phyloP scores from a whole-genome alignment of 2,888 invertebrate genomes.

The Athripsodes cinereus region DNA sequence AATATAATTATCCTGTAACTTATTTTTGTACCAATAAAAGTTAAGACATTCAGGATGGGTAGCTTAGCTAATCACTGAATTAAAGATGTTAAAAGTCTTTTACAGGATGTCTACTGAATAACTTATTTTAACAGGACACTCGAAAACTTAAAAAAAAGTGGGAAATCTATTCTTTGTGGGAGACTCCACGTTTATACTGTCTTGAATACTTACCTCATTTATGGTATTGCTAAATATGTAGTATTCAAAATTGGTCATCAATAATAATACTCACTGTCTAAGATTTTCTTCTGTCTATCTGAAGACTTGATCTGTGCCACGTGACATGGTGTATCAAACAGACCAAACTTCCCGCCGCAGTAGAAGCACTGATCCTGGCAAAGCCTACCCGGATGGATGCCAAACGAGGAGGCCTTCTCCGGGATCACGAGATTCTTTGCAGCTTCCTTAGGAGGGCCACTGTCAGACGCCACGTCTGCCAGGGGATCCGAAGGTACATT shows the following conservation, averaged over 20 bases:
- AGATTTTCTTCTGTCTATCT: conserved; percentile 74
- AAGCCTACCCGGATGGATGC: conserved; percentile 74
- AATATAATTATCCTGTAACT: no score
- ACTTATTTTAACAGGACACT: no score
- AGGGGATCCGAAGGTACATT: conserved; percentile 32
- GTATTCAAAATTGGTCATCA: background rate
- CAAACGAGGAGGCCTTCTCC: conserved; percentile 82
- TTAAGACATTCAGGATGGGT: no score
- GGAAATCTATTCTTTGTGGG: no score
- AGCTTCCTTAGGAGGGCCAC: conserved; percentile 44
- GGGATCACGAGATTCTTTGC: conserved; percentile 70
- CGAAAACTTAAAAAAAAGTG: no score
- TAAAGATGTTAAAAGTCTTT: no score
- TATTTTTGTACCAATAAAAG: no score
- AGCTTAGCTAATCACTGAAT: no score
- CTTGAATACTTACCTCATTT: no score
- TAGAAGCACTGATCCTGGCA: conserved; percentile 84
- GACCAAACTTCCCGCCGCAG: conserved; percentile 81
- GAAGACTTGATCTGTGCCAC: conserved; percentile 79
- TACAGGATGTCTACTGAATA: no score
- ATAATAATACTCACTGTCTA: conserved; percentile 57
- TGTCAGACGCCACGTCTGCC: conserved; percentile 35
- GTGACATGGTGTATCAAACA: conserved; percentile 81
- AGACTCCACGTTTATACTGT: no score
- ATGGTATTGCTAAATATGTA: no score